Conservation (phyloP, 2,113 vertebrate species). For the Spermophilus dauricus region DNA sequence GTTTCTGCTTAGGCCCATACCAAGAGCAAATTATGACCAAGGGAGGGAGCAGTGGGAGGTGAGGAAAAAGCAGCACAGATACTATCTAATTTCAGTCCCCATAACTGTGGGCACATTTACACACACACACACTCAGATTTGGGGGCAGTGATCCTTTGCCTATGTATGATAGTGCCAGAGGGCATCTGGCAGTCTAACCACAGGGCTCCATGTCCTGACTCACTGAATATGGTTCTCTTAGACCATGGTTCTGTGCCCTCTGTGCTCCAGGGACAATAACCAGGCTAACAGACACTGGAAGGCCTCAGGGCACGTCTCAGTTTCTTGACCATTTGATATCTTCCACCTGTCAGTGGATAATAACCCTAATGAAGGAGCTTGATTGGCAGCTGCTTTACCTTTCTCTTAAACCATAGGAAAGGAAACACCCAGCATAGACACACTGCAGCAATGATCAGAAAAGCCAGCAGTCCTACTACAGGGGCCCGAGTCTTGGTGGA, state of each 20-base stretch:
- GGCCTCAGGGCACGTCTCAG: not conserved
- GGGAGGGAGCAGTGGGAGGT: not conserved
- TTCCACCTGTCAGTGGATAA: not conserved
- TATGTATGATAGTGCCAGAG: not conserved
- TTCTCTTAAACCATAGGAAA: constrained; percentile 23
- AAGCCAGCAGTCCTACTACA: constrained; percentile 7
- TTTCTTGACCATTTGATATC: not conserved
- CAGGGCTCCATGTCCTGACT: not conserved
- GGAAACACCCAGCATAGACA: not conserved
- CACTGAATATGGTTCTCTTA: not conserved
- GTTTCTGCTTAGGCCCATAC: not conserved
- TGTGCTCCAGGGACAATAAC: not conserved
- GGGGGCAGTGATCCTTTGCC: not conserved
- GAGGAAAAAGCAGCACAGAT: not conserved
- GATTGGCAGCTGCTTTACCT: not conserved
- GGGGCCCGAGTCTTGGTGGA: not conserved
- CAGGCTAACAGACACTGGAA: not conserved
- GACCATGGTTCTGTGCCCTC: not conserved
- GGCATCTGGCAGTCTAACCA: not conserved
- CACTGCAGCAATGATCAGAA: not conserved
- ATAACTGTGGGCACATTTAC: fast-evolving
- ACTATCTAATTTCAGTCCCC: fast-evolving
- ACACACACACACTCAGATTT: not conserved
- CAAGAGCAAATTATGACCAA: not conserved
- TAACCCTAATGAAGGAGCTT: not conserved